These are phyloP conservation scores for Pachypeltis micranthus DNA, from an alignment of 1,140 invertebrate species.

Conservation along the genomic window DNA sequence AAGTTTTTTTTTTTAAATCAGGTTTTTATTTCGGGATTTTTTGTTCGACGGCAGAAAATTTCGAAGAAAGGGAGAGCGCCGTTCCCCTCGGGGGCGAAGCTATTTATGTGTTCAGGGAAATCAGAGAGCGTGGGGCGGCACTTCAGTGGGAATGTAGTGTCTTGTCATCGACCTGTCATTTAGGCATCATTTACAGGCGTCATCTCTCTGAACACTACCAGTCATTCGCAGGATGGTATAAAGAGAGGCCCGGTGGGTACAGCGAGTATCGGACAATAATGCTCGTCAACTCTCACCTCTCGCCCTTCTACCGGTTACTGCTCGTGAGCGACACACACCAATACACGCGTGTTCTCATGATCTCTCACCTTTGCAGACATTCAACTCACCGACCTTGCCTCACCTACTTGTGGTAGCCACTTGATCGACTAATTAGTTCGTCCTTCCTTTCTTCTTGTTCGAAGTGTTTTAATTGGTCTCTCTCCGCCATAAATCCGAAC, in stretches of 20 bases:
- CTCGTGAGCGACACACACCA: no score
- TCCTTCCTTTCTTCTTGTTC: neutral
- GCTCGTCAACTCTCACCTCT: neutral
- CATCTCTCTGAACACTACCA: neutral
- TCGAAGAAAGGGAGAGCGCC: no score
- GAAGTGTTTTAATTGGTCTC: neutral
- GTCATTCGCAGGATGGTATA: neutral
- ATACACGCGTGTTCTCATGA: no score
- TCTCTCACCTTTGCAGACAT: neutral
- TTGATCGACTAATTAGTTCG: neutral
- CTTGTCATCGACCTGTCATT: no score
- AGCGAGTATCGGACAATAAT: neutral
- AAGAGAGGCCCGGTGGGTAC: neutral
- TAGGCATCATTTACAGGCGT: neutral
- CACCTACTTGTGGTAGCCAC: neutral
- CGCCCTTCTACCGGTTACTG: neutral
- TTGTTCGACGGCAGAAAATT: no score
- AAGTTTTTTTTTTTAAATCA: no score
- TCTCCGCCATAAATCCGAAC: no score
- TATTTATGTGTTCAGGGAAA: no score
- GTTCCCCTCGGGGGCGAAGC: no score
- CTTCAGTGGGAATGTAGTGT: no score
- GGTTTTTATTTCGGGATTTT: no score
- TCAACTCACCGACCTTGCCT: neutral
- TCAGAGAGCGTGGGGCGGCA: no score